These are phyloP conservation scores for Macropis europaea DNA, from an alignment of 2,888 invertebrate species.

Conservation along the genomic window DNA sequence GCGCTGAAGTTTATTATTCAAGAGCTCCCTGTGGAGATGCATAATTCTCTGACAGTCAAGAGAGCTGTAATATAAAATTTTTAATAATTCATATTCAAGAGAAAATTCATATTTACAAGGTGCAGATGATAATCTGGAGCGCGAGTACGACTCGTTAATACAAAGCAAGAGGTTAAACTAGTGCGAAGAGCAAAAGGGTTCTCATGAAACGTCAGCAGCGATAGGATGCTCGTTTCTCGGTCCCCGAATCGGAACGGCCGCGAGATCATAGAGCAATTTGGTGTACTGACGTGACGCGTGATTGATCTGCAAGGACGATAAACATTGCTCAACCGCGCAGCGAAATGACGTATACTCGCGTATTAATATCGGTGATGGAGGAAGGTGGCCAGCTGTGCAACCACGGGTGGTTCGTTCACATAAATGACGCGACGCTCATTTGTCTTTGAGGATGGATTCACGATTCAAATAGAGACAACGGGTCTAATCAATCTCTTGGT, in stretches of 20 bases:
- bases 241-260: conserved; percentile 30
- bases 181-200: background rate
- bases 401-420: conserved; percentile 67
- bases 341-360: conserved; percentile 72
- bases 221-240: conserved; percentile 9
- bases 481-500: conserved; percentile 73
- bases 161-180: background rate
- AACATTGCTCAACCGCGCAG: conserved; percentile 71
- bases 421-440: conserved; percentile 75
- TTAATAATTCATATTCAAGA: too few species aligned
- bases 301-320: conserved; percentile 73
- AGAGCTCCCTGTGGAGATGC: too few species aligned
- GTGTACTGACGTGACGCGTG: conserved; percentile 58
- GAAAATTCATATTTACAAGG: too few species aligned
- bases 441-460: conserved; percentile 75
- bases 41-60: too few species aligned
- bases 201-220: conserved; percentile 3
- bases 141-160: background rate
- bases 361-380: conserved; percentile 75
- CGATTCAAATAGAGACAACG: conserved; percentile 72
- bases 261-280: conserved; percentile 60
- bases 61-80: too few species aligned
- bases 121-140: too few species aligned
- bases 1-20: too few species aligned
- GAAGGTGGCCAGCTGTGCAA: conserved; percentile 74